phyloP scores from a whole-genome alignment of 2,797 vertebrate genomes.

The Pristis pectinata region DNA sequence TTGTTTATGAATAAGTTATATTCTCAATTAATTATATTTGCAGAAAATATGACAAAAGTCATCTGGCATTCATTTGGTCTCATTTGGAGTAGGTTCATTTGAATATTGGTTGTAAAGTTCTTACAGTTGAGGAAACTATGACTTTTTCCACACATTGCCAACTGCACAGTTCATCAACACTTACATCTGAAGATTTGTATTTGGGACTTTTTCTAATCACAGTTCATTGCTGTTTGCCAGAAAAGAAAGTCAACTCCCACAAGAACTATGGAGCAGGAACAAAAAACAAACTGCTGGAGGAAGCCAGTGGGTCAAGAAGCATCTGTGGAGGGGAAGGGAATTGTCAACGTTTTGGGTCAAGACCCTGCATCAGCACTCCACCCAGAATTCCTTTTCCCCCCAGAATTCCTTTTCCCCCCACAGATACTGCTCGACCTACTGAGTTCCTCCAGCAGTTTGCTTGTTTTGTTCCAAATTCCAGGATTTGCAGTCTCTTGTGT shows the following conservation, averaged over 20 bases:
- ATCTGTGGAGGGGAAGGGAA: too few species aligned
- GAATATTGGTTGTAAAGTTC: not conserved
- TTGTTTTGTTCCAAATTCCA: too few species aligned
- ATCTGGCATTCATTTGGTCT: not conserved
- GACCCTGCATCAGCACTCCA: too few species aligned
- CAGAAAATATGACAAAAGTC: not conserved
- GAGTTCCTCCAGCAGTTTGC: too few species aligned
- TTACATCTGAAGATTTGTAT: not conserved
- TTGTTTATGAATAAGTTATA: not conserved
- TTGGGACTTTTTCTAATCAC: not conserved
- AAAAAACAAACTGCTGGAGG: too few species aligned
- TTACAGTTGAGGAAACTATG: not conserved
- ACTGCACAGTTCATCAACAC: not conserved
- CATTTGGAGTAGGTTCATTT: not conserved
- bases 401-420: too few species aligned
- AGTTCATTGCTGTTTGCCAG: not conserved
- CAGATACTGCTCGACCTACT: too few species aligned
- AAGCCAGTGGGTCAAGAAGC: too few species aligned
- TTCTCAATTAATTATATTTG: not conserved
- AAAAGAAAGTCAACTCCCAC: not conserved
- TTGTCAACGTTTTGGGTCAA: too few species aligned
- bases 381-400: too few species aligned
- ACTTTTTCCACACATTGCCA: not conserved
- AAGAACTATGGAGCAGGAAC: too few species aligned
- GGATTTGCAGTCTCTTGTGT: too few species aligned